phyloP scores from a whole-genome alignment of 2,888 invertebrate species.

The Drosophila anomelani region DNA sequence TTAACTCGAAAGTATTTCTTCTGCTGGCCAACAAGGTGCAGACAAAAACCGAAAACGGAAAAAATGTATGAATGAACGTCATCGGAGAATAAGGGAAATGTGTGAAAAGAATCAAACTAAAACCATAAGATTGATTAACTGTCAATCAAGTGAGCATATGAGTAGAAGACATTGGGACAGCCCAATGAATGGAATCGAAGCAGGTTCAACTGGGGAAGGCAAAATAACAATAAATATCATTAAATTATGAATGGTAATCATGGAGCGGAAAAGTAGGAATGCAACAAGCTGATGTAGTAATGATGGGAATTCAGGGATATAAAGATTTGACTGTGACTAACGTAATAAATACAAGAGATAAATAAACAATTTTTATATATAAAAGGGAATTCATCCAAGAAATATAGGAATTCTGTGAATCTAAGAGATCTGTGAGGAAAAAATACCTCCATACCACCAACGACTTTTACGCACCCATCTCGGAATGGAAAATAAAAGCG shows the following conservation, averaged over 20 bases:
- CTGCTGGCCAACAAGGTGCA: slow-evolving; percentile 37
- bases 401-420: neutral
- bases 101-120: slow-evolving; percentile 68
- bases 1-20: slow-evolving; percentile 66
- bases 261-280: slow-evolving; percentile 12
- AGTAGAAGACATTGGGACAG: slow-evolving; percentile 41
- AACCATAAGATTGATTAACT: slow-evolving; percentile 76
- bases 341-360: too few relatives aligned
- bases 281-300: slow-evolving; percentile 37
- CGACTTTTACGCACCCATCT: slow-evolving; percentile 8
- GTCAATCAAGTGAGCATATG: slow-evolving; percentile 66
- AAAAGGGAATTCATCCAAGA: neutral
- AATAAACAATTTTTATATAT: neutral
- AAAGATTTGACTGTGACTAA: neutral
- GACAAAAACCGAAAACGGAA: slow-evolving; percentile 17
- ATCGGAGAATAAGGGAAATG: slow-evolving; percentile 60
- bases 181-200: slow-evolving; percentile 66
- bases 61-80: slow-evolving; percentile 49
- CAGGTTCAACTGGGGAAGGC: slow-evolving; percentile 55
- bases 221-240: slow-evolving; percentile 57
- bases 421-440: neutral
- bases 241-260: slow-evolving; percentile 63
- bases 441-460: neutral
- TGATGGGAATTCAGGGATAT: slow-evolving; percentile 10
- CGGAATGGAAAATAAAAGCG: neutral